Evolutionary conservation across 2,113 vertebrate species (phyloP), one percentile per base, ranked within the genome.

Genomic region (Paramormyrops kingsleyae): DNA sequence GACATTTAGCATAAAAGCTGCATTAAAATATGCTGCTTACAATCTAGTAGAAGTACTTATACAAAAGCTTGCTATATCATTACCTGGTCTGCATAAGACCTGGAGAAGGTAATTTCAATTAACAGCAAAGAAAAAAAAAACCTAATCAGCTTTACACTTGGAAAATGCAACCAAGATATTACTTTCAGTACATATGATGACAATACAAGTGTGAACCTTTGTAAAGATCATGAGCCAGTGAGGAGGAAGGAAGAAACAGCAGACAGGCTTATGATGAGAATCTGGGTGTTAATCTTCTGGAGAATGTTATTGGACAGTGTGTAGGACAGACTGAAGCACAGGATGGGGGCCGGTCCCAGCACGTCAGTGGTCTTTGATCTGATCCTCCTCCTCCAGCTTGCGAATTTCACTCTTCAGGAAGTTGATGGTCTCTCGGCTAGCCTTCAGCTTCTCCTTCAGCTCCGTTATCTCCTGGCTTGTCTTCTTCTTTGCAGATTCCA

Each of bases 381-480:
- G 98, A 93, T 99, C 98, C 35, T 99, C 98, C 93, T 99, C 99
- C 95, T 99, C 99, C 90, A 99, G 96, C 93, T 98, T 98, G 88
- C 97, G 96, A 91, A 99, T 99, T 95, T 99, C 99, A 92, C 92
- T 97, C 95, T 99, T 99, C 91, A 99, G 96, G 92, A 97, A 96
- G 95, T 99, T 99, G 93, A 99, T 99, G 91, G 97, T 99, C 94
- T 99, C 98, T 93, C 99, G 97, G 93, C 98, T 99, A 94, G 98
- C 98, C 95, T 99, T 99, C 90, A 99, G 95, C 93, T 98, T 97
- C 93, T 99, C 99, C 94, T 99, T 99, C 91, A 99, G 96, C 92
- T 99, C 98, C 5, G 97, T 95, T 86, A 99, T 99, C 95, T 99
- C 99, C 94, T 97, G 97, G 91, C 98, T 99, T 70, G 97, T 99